phyloP scores from a whole-genome alignment of 2,113 vertebrate genomes.

The Seriola aureovittata region DNA sequence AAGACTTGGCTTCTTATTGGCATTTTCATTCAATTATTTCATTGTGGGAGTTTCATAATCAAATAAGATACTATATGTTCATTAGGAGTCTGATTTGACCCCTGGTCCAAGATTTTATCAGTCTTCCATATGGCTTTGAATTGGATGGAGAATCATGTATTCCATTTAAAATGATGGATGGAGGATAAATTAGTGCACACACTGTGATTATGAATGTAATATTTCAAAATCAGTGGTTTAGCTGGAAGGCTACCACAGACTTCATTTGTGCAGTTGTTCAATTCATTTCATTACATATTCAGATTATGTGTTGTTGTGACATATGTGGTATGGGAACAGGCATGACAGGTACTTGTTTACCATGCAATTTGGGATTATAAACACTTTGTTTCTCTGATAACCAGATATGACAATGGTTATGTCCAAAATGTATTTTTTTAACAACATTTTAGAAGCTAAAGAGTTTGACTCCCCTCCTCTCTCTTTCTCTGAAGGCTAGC shows the following conservation, averaged over 20 bases:
- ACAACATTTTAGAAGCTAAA: neutral
- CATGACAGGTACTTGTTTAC: neutral
- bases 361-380: neutral
- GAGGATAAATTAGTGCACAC: constrained; percentile 26
- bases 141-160: constrained; percentile 13
- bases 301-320: constrained; percentile 17
- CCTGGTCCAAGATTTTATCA: constrained; percentile 49
- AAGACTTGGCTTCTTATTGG: constrained; percentile 56
- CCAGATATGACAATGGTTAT: neutral
- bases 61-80: constrained; percentile 61
- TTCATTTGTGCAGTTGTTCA: constrained; percentile 11
- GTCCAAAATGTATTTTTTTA: neutral
- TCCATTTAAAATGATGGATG: constrained; percentile 41
- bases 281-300: constrained; percentile 18
- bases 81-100: constrained; percentile 58
- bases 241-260: constrained; percentile 14
- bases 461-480: constrained; percentile 12
- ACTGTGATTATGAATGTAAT: constrained; percentile 26
- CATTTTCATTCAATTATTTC: constrained; percentile 71
- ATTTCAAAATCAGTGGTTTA: constrained; percentile 35
- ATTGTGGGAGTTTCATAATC: constrained; percentile 58
- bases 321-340: neutral
- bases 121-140: constrained; percentile 23
- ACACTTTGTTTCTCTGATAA: neutral
- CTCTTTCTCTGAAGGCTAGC: constrained; percentile 49